Evolutionary conservation across 2,797 vertebrate genomes (phyloP), one percentile per base, ranked within the genome.

Genomic region (Ara ararauna): DNA sequence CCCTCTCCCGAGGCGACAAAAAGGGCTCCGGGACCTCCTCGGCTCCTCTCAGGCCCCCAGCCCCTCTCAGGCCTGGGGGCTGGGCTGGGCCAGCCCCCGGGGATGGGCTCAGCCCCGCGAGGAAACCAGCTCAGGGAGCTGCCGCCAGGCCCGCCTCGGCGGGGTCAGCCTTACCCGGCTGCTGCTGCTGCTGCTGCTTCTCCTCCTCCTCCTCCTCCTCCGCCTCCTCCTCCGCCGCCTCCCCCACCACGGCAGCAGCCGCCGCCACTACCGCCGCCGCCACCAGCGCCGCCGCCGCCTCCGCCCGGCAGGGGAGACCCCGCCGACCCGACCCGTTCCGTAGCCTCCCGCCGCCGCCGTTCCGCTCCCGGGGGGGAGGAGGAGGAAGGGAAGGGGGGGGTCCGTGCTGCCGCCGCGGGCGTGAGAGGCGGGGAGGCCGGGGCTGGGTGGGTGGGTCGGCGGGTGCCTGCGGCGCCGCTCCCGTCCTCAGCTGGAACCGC

Each of bases 301-400:
- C 94, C 96, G 58, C 93, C 97, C 96, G 97, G 97, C 97, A 97
- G 96, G 96, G 97, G 95, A 96, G 97, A 95, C 97, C 81, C 96
- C 93, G 95, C 96, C 84, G 88, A 96, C 96, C 94, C 93, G 84
- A 65, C 94, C 95, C 97, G 75, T 95, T 87, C 85, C 64, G 64
- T 90, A 75, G 89, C 89, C 92, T 95, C 96, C 96, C 85, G 78
- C 94, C 85, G 78, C 95, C 85, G 96, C 97, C 83, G 90, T 90
- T 87, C 96, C 80, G 91, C 96, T 96, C 83, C 87, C 85, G 75
- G 86, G 85, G 94, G 85, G 86, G 86, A 93, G 85, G 90, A 92
- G 65, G 38, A 50, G 65, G 40, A 51, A 53, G 66, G 68, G 40
- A 24, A 10, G 56, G 85, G 93, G 86, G 92, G 93, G 56, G 90